Evolutionary conservation across 2,797 vertebrate genomes (phyloP).

Genomic region (Microhierax caerulescens): DNA sequence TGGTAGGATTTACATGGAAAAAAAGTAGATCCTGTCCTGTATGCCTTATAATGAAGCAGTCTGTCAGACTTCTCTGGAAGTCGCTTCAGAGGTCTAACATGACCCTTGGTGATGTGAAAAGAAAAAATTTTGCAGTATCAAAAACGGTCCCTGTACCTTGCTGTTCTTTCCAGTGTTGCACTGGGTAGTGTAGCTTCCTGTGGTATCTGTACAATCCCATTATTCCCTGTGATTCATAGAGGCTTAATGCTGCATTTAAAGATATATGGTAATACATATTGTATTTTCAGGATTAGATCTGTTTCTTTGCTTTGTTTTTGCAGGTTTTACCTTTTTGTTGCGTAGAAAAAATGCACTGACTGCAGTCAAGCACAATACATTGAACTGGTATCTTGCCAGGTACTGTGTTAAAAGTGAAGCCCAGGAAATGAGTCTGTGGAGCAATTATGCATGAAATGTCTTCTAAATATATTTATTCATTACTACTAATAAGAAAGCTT

Average conservation of each 20-base stretch:
- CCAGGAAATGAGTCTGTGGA: slow-evolving; percentile 32
- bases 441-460: slow-evolving; percentile 58
- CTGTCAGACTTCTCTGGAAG: neutral
- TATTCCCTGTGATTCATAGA: neutral
- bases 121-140: neutral
- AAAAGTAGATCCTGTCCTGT: neutral
- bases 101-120: neutral
- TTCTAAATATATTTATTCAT: slow-evolving; percentile 66
- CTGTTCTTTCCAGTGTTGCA: neutral
- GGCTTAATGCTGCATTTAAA: neutral
- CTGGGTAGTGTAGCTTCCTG: neutral
- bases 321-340: neutral
- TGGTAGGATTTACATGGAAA: neutral
- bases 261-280: neutral
- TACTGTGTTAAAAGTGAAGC: slow-evolving; percentile 22
- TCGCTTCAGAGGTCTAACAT: neutral
- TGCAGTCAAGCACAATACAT: neutral
- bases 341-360: neutral
- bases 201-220: neutral
- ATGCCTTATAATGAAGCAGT: neutral
- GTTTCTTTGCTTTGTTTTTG: neutral
- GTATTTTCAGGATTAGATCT: neutral
- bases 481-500: slow-evolving; percentile 51
- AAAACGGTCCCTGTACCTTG: neutral
- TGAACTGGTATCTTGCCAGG: neutral